A percentile compares a stretch with the other conserved stretches of the same genome.
Conservation (phyloP, 2,888 invertebrate genomes). For the Drosophila cracens region DNA sequence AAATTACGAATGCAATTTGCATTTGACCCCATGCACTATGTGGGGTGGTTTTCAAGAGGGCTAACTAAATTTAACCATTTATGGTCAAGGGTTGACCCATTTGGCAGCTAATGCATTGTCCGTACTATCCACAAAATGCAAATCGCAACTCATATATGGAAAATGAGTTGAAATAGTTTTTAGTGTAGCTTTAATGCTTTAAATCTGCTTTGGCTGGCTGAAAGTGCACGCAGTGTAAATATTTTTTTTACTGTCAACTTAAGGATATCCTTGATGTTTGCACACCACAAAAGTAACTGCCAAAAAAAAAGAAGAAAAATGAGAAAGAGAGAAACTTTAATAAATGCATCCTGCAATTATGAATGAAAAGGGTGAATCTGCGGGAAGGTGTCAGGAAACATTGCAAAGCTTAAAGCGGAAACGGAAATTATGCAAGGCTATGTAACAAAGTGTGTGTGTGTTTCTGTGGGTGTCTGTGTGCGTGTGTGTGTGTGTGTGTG, state of each 20-base stretch:
- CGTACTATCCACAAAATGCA: constrained; percentile 23
- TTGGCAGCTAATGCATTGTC: constrained; percentile 50
- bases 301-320: background rate
- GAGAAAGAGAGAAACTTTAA: constrained; percentile 38
- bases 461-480: constrained; percentile 12
- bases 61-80: constrained; percentile 43
- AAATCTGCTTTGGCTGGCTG: constrained; percentile 28
- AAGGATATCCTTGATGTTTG: constrained; percentile 79
- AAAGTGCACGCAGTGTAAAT: constrained; percentile 56
- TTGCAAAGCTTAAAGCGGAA: constrained; percentile 45
- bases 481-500: constrained; percentile 12
- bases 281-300: constrained; percentile 30
- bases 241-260: constrained; percentile 76
- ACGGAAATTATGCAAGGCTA: constrained; percentile 47
- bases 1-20: constrained; percentile 61
- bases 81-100: constrained; percentile 29
- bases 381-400: constrained; percentile 54
- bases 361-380: constrained; percentile 58
- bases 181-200: constrained; percentile 35
- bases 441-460: constrained; percentile 13
- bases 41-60: constrained; percentile 8
- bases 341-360: constrained; percentile 78
- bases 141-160: constrained; percentile 47
- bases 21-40: constrained; percentile 39
- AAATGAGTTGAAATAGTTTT: constrained; percentile 34